Conservation (phyloP, 2,888 invertebrate species). For the Orgyia antiqua region DNA sequence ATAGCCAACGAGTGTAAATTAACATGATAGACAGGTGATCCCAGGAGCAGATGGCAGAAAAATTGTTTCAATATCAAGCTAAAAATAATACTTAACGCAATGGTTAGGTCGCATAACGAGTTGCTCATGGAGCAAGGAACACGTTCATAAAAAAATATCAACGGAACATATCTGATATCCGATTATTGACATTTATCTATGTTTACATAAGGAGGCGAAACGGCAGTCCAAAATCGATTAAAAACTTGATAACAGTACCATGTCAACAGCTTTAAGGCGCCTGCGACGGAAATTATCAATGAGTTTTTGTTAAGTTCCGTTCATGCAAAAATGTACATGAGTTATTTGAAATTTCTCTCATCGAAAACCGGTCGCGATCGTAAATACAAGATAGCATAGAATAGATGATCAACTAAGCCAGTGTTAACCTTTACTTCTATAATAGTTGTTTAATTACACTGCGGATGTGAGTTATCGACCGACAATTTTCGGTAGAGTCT, state of each 20-base stretch:
- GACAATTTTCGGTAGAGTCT: constrained; percentile 16
- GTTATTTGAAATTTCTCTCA: constrained; percentile 31
- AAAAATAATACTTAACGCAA: constrained; percentile 51
- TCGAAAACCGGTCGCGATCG: constrained; percentile 30
- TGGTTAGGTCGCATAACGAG: constrained; percentile 23
- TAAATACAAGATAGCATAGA: constrained; percentile 22
- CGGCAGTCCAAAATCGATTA: constrained; percentile 75
- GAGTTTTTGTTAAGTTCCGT: constrained; percentile 41
- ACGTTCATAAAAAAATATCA: constrained; percentile 52
- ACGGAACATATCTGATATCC: constrained; percentile 67
- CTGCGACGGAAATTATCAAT: constrained; percentile 54
- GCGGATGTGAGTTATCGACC: constrained; percentile 22
- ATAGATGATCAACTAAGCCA: constrained; percentile 8
- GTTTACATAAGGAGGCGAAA: constrained; percentile 72
- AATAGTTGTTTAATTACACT: constrained; percentile 25
- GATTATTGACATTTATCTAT: constrained; percentile 64
- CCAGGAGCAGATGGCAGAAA: constrained; percentile 58
- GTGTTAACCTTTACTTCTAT: constrained; percentile 22
- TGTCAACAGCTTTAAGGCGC: constrained; percentile 66
- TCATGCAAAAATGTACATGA: constrained; percentile 54
- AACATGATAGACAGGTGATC: constrained; percentile 71
- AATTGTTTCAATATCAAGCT: constrained; percentile 66
- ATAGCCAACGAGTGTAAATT: constrained; percentile 61
- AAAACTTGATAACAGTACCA: constrained; percentile 51
- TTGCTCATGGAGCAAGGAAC: constrained; percentile 42